Percentiles rank a stretch among this genome's conserved stretches.
These are phyloP conservation scores for Habroteleia sp. DNA, from an alignment of 2,888 invertebrate genomes.

Conservation along the genomic window DNA sequence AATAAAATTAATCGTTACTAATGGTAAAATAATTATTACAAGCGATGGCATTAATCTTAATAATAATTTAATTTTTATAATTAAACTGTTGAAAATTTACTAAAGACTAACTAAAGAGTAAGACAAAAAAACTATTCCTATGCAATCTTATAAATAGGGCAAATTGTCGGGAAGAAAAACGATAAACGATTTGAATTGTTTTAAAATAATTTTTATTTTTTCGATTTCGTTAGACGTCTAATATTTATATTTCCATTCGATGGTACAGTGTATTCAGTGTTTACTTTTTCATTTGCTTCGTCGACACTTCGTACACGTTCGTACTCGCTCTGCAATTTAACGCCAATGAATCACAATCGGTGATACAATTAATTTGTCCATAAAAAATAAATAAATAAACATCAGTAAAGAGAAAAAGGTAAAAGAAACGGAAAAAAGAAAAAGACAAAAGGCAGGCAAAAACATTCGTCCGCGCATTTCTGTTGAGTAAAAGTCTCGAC, in stretches of 20 bases:
- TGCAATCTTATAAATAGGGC: too few relatives aligned
- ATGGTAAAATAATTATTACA: too few relatives aligned
- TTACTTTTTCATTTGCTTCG: slow-evolving; percentile 66
- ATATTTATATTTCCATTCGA: slow-evolving; percentile 51
- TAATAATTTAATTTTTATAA: too few relatives aligned
- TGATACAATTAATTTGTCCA: too few relatives aligned
- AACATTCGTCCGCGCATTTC: slow-evolving; percentile 3
- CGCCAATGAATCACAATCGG: slow-evolving; percentile 66
- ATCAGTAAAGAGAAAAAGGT: neutral
- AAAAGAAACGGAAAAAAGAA: too few relatives aligned
- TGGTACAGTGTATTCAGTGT: slow-evolving; percentile 68
- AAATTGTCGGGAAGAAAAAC: too few relatives aligned
- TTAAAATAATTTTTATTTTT: slow-evolving; percentile 40
- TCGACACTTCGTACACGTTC: slow-evolving; percentile 39
- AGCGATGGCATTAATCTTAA: too few relatives aligned
- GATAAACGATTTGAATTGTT: slow-evolving; percentile 1
- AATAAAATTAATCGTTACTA: too few relatives aligned
- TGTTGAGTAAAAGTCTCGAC: neutral
- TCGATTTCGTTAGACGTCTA: slow-evolving; percentile 44
- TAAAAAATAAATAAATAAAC: slow-evolving; percentile 36
- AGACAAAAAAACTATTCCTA: too few relatives aligned
- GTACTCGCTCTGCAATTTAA: slow-evolving; percentile 38
- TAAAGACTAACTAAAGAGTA: too few relatives aligned
- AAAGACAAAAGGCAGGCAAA: too few relatives aligned
- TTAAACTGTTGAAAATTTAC: too few relatives aligned